phyloP scores from a whole-genome alignment of 2,113 vertebrate genomes.

The Neofelis nebulosa region DNA sequence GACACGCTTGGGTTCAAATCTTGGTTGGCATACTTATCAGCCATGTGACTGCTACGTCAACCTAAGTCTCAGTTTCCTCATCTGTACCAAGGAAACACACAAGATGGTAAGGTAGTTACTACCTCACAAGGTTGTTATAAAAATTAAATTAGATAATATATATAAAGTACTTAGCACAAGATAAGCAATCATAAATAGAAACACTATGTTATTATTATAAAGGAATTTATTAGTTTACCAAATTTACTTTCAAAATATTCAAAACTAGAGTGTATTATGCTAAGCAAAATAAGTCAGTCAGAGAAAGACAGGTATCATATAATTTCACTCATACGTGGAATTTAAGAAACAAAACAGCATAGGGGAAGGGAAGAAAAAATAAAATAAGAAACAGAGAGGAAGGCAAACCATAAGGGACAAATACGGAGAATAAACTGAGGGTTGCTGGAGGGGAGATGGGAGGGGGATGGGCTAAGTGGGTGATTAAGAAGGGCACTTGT shows the following conservation, averaged over 20 bases:
- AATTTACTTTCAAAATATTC: not conserved
- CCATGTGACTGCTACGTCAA: not conserved
- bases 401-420: no score
- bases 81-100: not conserved
- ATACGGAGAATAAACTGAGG: no score
- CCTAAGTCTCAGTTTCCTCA: not conserved
- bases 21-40: not conserved
- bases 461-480: no score
- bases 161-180: not conserved
- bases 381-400: no score
- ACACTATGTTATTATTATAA: not conserved
- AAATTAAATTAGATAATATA: not conserved
- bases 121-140: not conserved
- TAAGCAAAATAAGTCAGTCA: no score
- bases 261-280: not conserved
- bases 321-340: no score
- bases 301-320: no score
- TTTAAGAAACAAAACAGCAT: no score
- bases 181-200: not conserved
- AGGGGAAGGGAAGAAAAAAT: no score
- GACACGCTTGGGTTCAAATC: not conserved
- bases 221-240: not conserved
- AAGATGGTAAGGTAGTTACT: not conserved
- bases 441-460: no score
- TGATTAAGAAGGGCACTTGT: no score